Percentiles rank a stretch among this genome's conserved stretches.
Evolutionary conservation across 2,113 vertebrate genomes (phyloP).

Genomic region (Chloropsis cyanopogon): DNA sequence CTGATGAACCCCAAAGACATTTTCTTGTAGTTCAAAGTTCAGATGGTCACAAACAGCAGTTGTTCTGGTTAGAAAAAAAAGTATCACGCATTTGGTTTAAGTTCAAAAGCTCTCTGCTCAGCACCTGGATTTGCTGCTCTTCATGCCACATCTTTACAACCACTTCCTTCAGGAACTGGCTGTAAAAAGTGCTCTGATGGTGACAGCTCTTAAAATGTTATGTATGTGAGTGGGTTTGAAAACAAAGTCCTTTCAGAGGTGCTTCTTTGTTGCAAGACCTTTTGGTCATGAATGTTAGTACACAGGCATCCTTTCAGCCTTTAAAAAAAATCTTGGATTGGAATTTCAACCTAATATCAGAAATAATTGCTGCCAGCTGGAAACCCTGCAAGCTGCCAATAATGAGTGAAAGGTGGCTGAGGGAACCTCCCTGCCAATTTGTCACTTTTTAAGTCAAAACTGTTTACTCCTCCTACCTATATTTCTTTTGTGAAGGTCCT

Average conservation of each 20-base stretch:
- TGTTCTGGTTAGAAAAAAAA: conserved; percentile 51
- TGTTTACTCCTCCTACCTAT: background rate
- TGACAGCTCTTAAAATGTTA: conserved; percentile 56
- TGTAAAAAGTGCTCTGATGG: conserved; percentile 35
- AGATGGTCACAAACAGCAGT: conserved; percentile 58
- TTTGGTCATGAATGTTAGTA: background rate
- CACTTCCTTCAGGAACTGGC: conserved; percentile 55
- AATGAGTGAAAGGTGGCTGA: background rate
- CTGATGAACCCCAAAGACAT: conserved; percentile 36
- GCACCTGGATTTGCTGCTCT: conserved; percentile 55
- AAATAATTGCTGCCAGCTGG: background rate
- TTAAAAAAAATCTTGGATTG: background rate
- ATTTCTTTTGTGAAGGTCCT: background rate
- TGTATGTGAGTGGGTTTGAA: conserved; percentile 6
- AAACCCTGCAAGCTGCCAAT: background rate
- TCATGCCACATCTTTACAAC: conserved; percentile 47
- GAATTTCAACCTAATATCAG: background rate
- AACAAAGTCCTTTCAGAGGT: background rate
- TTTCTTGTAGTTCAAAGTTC: conserved; percentile 50
- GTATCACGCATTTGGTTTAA: background rate
- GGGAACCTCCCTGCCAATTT: background rate
- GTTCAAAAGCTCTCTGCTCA: conserved; percentile 61
- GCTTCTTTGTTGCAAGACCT: background rate
- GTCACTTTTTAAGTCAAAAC: background rate
- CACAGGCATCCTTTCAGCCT: background rate